phyloP scores from a whole-genome alignment of 2,797 vertebrate genomes.

The Micromesistius poutassou region DNA sequence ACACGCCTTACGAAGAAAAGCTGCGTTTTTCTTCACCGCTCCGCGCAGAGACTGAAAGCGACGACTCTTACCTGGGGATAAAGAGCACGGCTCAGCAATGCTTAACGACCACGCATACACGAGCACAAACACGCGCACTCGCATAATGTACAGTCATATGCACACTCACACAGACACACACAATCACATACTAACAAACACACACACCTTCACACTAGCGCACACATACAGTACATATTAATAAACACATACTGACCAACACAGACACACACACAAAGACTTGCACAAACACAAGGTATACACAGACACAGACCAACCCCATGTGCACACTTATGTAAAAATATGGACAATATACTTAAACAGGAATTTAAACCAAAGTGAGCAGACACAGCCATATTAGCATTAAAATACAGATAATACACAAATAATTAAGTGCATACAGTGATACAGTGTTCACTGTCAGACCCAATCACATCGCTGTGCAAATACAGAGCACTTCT shows the following conservation, averaged over 20 bases:
- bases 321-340: too few relatives aligned
- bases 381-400: too few relatives aligned
- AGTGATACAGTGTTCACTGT: too few relatives aligned
- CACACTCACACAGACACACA: conserved; percentile 13
- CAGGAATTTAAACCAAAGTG: too few relatives aligned
- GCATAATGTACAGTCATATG: neutral
- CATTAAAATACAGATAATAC: too few relatives aligned
- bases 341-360: too few relatives aligned
- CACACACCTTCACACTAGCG: conserved; percentile 16
- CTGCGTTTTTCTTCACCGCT: conserved; percentile 77
- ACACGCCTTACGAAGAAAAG: conserved; percentile 81
- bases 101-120: conserved; percentile 27
- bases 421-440: too few relatives aligned
- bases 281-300: too few relatives aligned
- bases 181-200: conserved; percentile 13
- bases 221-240: neutral
- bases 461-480: too few relatives aligned
- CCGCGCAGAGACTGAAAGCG: conserved; percentile 75
- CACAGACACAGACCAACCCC: too few relatives aligned
- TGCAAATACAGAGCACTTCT: too few relatives aligned
- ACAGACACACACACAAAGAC: conserved; percentile 17
- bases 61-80: conserved; percentile 72
- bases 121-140: conserved; percentile 23
- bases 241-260: conserved; percentile 1
- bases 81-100: conserved; percentile 65